phyloP scores from a whole-genome alignment of 92 coral and sea anemone species.

The Parazoanthus swiftii region DNA sequence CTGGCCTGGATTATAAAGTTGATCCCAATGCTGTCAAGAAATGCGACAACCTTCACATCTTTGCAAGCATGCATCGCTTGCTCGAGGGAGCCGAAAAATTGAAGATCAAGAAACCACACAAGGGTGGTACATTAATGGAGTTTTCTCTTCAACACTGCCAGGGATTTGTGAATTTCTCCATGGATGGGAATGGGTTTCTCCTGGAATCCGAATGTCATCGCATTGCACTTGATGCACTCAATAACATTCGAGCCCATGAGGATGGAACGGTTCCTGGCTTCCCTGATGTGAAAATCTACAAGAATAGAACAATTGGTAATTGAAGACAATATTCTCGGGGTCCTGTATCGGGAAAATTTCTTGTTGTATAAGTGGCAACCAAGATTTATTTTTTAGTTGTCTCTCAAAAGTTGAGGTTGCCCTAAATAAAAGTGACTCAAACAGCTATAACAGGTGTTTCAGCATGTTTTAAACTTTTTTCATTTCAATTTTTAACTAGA shows the following conservation, averaged over 20 bases:
- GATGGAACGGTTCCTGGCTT: slow-evolving; percentile 89
- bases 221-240: slow-evolving; percentile 67
- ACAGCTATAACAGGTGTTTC: too few relatives aligned
- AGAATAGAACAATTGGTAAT: slow-evolving; percentile 83
- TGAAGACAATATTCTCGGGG: neutral
- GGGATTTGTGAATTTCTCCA: slow-evolving; percentile 69
- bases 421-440: too few relatives aligned
- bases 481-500: too few relatives aligned
- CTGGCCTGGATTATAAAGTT: slow-evolving; percentile 72
- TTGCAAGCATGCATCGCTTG: slow-evolving; percentile 75
- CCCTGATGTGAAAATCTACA: slow-evolving; percentile 68
- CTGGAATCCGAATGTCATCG: slow-evolving; percentile 74
- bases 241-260: slow-evolving; percentile 65
- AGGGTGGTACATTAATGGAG: slow-evolving; percentile 79
- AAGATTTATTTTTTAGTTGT: too few relatives aligned
- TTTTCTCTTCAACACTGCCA: slow-evolving; percentile 65
- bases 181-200: slow-evolving; percentile 76
- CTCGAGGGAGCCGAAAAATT: slow-evolving; percentile 87
- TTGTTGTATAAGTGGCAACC: too few relatives aligned
- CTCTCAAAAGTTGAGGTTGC: too few relatives aligned
- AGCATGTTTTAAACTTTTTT: too few relatives aligned
- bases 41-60: slow-evolving; percentile 87
- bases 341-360: too few relatives aligned
- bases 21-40: slow-evolving; percentile 77
- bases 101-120: slow-evolving; percentile 72